Base-by-base conservation (phyloP, 2,888 invertebrate genomes). In the Scotopteryx bipunctaria region DNA sequence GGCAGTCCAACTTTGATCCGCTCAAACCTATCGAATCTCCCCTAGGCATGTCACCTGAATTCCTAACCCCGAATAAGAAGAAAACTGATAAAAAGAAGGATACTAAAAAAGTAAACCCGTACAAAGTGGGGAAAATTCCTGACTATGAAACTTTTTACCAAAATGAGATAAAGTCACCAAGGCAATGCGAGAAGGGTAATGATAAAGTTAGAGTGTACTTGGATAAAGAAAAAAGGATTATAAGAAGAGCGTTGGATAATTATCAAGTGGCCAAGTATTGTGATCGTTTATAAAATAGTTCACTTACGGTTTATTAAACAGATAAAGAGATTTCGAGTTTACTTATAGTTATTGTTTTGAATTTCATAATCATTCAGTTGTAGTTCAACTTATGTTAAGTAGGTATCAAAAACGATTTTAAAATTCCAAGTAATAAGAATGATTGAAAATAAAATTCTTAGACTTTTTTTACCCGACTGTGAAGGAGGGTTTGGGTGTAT, bases 191-290 rank as follows among this genome's bases (percentile, higher is more conserved):
- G 3, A 78, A 78, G 36, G 78, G 81, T n/a, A 87, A 78, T 35
- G 78, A 81, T n/a, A 87, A 80, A 66, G 73, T 85, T 8, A 68
- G 71, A 40, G 69, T 86, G n/a, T 86, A 85, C 64, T 71, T 70
- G 14, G 75, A 79, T 29, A 79, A 78, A 55, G 71, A 76, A 6
- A 78, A 75, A 58, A 75, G 81, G 38, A 81, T 74, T 57, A 67
- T 66, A 29, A 73, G 78, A 3, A 66, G 69, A 44, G 53, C 57
- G 0, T 32, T 57, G 1, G 51, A 69, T 41, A 57, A 63, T 11
- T 63, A 68, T 14, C 66, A 69, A 57, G 68, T 61, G 38, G 47
- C 61, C 2, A 71, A 70, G 36, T 71, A 71, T 64, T 79, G 76
- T 63, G 71, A 73, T 15, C 60, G 64, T 46, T 59, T 64, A 45